Evolutionary conservation across 2,888 invertebrate species (phyloP).

Genomic region (Agriopis aurantiaria): DNA sequence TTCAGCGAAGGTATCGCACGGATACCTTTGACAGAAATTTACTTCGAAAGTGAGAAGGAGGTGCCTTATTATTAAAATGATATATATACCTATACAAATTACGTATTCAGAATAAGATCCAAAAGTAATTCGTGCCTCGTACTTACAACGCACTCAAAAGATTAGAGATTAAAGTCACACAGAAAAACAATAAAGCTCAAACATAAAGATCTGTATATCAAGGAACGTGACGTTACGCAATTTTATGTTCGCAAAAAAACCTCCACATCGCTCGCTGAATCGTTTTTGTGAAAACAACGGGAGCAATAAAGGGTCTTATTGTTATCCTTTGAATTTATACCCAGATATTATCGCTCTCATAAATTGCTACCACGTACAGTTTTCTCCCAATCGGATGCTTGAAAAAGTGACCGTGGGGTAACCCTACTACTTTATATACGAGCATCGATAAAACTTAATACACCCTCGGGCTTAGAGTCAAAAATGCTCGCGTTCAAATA

Average conservation of each 20-base stretch:
- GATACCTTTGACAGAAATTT: slow-evolving; percentile 48
- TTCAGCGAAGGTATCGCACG: slow-evolving; percentile 55
- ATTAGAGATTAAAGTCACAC: slow-evolving; percentile 40
- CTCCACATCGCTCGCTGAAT: slow-evolving; percentile 73
- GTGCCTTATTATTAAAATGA: slow-evolving; percentile 42
- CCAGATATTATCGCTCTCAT: slow-evolving; percentile 83
- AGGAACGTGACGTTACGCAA: slow-evolving; percentile 74
- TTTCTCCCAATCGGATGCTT: slow-evolving; percentile 71
- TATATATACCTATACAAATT: slow-evolving; percentile 35
- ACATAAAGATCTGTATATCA: slow-evolving; percentile 74
- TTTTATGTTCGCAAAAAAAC: slow-evolving; percentile 78
- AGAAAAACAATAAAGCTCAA: slow-evolving; percentile 63
- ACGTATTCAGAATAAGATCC: slow-evolving; percentile 34
- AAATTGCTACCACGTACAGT: slow-evolving; percentile 79
- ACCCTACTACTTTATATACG: slow-evolving; percentile 60
- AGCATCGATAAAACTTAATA: slow-evolving; percentile 60
- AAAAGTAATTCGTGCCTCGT: slow-evolving; percentile 29
- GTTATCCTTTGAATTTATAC: slow-evolving; percentile 86
- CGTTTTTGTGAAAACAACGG: slow-evolving; percentile 84
- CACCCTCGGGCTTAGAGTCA: slow-evolving; percentile 44
- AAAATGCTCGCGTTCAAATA: slow-evolving; percentile 42
- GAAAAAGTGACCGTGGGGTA: slow-evolving; percentile 73
- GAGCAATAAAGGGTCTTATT: slow-evolving; percentile 84
- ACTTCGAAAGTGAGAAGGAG: slow-evolving; percentile 36
- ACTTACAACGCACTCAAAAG: slow-evolving; percentile 38